Percentiles rank a stretch among this genome's conserved stretches.
Conservation (phyloP, 2,113 vertebrate species). For the Tupaia chinensis region DNA sequence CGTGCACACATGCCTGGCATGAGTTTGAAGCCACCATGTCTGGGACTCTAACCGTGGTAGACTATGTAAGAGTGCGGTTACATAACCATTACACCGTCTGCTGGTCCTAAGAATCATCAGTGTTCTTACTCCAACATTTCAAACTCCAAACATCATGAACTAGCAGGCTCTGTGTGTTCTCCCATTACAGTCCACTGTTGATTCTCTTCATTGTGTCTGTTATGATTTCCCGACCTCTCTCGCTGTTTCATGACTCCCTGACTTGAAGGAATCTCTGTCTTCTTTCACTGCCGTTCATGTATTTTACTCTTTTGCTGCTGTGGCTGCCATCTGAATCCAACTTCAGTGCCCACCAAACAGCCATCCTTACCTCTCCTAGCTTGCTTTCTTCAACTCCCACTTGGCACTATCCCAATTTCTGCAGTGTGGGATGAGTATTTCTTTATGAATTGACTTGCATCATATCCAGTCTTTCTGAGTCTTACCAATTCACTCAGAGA, state of each 20-base stretch:
- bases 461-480: too few species aligned
- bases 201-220: background rate
- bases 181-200: background rate
- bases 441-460: background rate
- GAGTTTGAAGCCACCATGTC: too few species aligned
- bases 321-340: too few species aligned
- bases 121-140: background rate
- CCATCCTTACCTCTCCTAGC: rapidly evolving
- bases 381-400: background rate
- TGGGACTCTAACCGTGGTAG: too few species aligned
- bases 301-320: too few species aligned
- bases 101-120: background rate
- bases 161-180: background rate
- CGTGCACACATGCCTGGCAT: too few species aligned
- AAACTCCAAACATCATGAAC: background rate
- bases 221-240: background rate
- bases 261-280: too few species aligned
- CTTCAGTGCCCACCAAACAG: too few species aligned
- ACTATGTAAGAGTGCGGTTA: too few species aligned
- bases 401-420: too few species aligned
- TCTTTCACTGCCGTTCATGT: background rate
- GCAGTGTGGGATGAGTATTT: rapidly evolving
- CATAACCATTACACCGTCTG: too few species aligned
- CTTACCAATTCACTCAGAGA: background rate
- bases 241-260: background rate